Percentiles rank a stretch among this genome's conserved stretches.
Evolutionary conservation across 1,140 invertebrate genomes (phyloP).

Genomic region (Teleopsis dalmanni): DNA sequence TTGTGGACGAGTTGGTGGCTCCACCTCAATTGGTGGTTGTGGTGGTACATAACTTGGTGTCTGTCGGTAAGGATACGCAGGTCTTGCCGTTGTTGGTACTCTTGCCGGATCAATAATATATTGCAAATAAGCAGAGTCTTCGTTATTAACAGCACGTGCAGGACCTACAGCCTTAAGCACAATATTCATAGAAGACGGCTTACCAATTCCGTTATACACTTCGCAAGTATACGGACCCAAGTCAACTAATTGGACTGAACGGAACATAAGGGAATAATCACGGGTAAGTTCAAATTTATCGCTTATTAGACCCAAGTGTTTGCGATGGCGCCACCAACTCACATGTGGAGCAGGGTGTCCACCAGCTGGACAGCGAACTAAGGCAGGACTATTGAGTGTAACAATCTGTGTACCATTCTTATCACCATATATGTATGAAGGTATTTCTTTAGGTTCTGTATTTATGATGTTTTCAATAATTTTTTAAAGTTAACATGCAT

Average conservation of each 20-base stretch:
- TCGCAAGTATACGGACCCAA: conserved; percentile 80
- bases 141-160: conserved; percentile 44
- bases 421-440: conserved; percentile 51
- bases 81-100: conserved; percentile 27
- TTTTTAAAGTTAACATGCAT: conserved; percentile 11
- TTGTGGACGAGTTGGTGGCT: not conserved
- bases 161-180: conserved; percentile 63
- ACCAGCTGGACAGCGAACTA: conserved; percentile 71
- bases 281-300: conserved; percentile 63
- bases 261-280: conserved; percentile 67
- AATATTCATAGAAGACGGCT: conserved; percentile 66
- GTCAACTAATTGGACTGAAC: conserved; percentile 59
- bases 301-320: conserved; percentile 62
- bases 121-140: conserved; percentile 48
- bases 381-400: conserved; percentile 59
- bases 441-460: conserved; percentile 47
- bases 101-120: conserved; percentile 50
- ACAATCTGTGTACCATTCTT: conserved; percentile 56
- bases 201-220: conserved; percentile 74
- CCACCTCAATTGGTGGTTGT: conserved; percentile 14
- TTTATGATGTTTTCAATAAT: conserved; percentile 13
- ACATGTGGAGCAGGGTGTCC: conserved; percentile 74
- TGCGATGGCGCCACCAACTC: conserved; percentile 78
- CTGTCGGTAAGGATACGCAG: conserved; percentile 46
- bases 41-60: conserved; percentile 28